Evolutionary conservation across 2,888 invertebrate species (phyloP), one percentile per base, ranked within the genome.

Genomic region (Steinernema scapterisci): DNA sequence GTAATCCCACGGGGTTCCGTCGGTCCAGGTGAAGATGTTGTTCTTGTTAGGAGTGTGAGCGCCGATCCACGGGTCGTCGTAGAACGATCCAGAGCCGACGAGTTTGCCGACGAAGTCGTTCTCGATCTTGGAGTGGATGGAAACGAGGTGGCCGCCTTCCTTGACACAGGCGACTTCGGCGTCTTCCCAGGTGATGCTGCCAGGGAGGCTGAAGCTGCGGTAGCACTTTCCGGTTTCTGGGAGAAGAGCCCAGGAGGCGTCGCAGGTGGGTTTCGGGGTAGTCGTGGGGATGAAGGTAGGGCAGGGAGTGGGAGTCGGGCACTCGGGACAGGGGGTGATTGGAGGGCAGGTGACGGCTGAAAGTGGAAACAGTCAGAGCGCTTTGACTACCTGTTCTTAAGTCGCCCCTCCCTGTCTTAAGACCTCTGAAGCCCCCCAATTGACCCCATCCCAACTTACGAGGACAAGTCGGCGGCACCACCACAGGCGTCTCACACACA

Each of bases 21-120:
- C 54, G 54, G 54, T 54, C 54, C 54, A 54, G 11, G 5, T 6
- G 54, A 54, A 54, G 23, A 19, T 19, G 54, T 54, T 54, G 54
- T 54, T 25, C 54, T 54, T 54, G 23, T 3, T 13, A 21, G 54
- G 54, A 11, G 21, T 13, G 13, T 2, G 13, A 23, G 54, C 54
- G 54, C 54, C 54, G 21, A 54, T 16, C 54, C 54, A 54, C 21
- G 54, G 54, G 25, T 54, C 54, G 54, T 54, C 54, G 21, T 25
- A 11, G 54, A 54, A 54, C 19, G 54, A 54, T 19, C 5, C 5
- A 2, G 54, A 21, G 21, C 21, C 21, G 25, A 54, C 54, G 21
- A 51, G 51, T 6, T 13, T 16, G 13, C 54, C 21, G 54, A 54
- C 3, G 54, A 54, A 51, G 19, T 51, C 51, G 51, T 54, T 54